phyloP scores from a whole-genome alignment of 1,140 invertebrate species.

The Euglossa dilemma region DNA sequence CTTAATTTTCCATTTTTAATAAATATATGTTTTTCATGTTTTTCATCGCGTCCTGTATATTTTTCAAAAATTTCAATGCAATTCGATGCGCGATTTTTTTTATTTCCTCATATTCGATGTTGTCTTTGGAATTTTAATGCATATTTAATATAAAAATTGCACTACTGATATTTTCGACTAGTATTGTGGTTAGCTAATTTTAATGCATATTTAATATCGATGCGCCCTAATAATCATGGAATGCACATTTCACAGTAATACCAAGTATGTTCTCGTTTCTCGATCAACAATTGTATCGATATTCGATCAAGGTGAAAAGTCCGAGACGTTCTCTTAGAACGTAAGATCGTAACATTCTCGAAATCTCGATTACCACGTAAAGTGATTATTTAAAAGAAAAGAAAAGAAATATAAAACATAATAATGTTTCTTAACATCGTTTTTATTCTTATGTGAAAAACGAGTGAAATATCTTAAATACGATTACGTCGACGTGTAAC shows the following conservation, averaged over 20 bases:
- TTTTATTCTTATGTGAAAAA: background rate
- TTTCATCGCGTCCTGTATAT: too few species aligned
- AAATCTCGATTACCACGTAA: background rate
- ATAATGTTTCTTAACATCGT: background rate
- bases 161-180: too few species aligned
- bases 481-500: too few species aligned
- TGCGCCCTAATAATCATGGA: conserved; percentile 48
- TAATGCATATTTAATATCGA: conserved; percentile 35
- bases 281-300: background rate
- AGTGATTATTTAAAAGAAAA: background rate
- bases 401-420: background rate
- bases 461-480: too few species aligned
- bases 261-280: conserved; percentile 7
- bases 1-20: background rate
- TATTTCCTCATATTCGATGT: background rate
- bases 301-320: background rate
- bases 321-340: background rate
- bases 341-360: background rate
- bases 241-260: conserved; percentile 24
- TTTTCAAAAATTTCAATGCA: background rate
- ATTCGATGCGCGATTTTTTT: background rate
- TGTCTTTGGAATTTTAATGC: conserved; percentile 44
- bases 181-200: too few species aligned
- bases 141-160: conserved; percentile 19
- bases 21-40: too few species aligned